Evolutionary conservation across 1,140 invertebrate species (phyloP).

Genomic region (Temnothorax longispinosus): DNA sequence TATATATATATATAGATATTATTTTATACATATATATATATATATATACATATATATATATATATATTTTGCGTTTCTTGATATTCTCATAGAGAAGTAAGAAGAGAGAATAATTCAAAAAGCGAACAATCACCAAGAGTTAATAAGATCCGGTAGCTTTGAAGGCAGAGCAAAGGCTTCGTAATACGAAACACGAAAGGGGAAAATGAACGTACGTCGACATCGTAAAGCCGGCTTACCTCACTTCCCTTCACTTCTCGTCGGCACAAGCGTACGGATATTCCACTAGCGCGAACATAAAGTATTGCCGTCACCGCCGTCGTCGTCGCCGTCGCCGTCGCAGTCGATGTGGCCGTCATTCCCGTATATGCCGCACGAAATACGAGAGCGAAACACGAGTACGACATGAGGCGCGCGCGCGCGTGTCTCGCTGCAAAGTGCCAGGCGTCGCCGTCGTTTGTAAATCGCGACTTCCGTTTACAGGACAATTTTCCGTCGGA

Average conservation of each 20-base stretch:
- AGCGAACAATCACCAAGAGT: neutral
- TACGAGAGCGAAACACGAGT: neutral
- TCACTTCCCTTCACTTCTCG: slow-evolving; percentile 3
- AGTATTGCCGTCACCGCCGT: neutral
- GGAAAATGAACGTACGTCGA: slow-evolving; percentile 11
- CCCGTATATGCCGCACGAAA: neutral
- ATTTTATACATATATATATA: too few species aligned
- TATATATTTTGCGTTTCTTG: too few species aligned
- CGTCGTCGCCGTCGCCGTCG: neutral
- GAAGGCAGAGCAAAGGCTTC: neutral
- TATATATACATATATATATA: too few species aligned
- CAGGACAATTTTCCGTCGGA: neutral
- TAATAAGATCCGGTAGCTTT: slow-evolving; percentile 18
- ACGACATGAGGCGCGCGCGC: neutral
- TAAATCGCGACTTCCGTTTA: neutral
- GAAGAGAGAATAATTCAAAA: neutral
- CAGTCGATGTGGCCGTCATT: neutral
- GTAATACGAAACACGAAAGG: slow-evolving; percentile 2
- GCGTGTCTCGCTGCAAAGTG: neutral
- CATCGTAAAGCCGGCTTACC: slow-evolving; percentile 19
- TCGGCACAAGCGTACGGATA: slow-evolving; percentile 4
- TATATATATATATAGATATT: too few species aligned
- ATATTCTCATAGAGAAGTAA: neutral
- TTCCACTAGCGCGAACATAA: slow-evolving; percentile 28
- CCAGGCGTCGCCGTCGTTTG: neutral